phyloP scores from a whole-genome alignment of 2,113 vertebrate genomes.

The Brachirus orientalis region DNA sequence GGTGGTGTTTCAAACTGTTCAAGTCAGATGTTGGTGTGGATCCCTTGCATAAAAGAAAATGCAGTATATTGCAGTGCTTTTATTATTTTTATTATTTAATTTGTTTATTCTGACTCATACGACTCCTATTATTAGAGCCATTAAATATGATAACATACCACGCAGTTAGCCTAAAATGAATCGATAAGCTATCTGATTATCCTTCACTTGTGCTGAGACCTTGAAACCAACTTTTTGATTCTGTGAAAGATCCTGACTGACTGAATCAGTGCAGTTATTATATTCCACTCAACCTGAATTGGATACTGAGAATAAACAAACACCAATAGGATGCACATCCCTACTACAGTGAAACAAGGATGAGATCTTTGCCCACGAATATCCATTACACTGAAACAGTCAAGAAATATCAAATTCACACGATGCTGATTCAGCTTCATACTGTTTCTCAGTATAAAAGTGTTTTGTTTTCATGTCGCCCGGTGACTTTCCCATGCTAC shows the following conservation, averaged over 20 bases:
- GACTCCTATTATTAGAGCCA: constrained; percentile 3
- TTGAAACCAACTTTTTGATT: constrained; percentile 36
- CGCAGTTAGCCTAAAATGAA: constrained; percentile 26
- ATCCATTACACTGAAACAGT: too few relatives aligned
- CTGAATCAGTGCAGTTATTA: constrained; percentile 14
- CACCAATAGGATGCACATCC: not conserved
- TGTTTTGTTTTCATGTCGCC: too few relatives aligned
- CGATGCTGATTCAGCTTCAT: too few relatives aligned
- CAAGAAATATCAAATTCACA: too few relatives aligned
- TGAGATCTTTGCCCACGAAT: too few relatives aligned
- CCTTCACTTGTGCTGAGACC: constrained; percentile 34
- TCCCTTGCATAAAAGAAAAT: not conserved
- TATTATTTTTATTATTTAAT: too few relatives aligned
- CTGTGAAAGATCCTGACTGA: constrained; percentile 17
- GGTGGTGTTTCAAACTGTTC: not conserved
- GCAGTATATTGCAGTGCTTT: not conserved
- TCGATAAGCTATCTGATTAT: constrained; percentile 59
- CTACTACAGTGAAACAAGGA: too few relatives aligned
- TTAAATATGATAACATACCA: constrained; percentile 10
- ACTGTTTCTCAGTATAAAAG: too few relatives aligned
- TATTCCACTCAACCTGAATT: not conserved
- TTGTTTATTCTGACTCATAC: not conserved
- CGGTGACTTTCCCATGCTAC: too few relatives aligned
- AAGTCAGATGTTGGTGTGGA: not conserved
- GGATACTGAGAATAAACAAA: not conserved